Percentiles rank a stretch among this genome's conserved stretches.
phyloP scores from a whole-genome alignment of 2,888 invertebrate species.

The Glaucopsyche alexis region DNA sequence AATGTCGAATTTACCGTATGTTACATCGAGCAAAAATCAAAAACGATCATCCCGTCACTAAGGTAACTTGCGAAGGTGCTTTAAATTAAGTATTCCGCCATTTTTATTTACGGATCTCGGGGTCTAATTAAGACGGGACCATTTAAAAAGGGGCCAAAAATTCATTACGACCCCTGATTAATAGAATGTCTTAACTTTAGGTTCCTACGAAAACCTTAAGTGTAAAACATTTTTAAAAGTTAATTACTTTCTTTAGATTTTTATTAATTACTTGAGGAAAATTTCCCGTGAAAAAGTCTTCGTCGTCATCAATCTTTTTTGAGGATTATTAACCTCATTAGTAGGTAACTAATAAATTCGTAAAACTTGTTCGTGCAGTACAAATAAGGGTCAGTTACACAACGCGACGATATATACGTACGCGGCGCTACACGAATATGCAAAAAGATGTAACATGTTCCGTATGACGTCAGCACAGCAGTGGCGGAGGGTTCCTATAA shows the following conservation, averaged over 20 bases:
- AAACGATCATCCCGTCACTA: constrained; percentile 33
- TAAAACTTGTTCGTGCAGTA: background rate
- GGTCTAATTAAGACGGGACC: constrained; percentile 57
- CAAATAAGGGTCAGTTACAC: too few relatives aligned
- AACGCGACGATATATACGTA: too few relatives aligned
- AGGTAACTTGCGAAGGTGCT: constrained; percentile 37
- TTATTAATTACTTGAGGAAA: constrained; percentile 19
- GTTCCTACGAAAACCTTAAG: constrained; percentile 36
- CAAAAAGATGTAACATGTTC: too few relatives aligned
- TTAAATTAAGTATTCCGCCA: constrained; percentile 45
- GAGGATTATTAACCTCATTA: background rate
- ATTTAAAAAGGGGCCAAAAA: constrained; percentile 56
- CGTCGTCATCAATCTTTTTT: background rate
- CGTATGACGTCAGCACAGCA: too few relatives aligned
- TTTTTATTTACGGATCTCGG: constrained; percentile 43
- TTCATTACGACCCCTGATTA: constrained; percentile 56
- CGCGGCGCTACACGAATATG: too few relatives aligned
- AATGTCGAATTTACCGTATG: constrained; percentile 12
- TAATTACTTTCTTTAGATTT: constrained; percentile 26
- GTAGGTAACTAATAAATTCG: background rate
- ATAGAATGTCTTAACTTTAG: constrained; percentile 44
- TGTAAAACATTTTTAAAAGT: constrained; percentile 30
- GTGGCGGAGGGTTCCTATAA: too few relatives aligned
- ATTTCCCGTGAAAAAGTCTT: constrained; percentile 2
- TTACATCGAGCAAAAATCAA: constrained; percentile 26